These are phyloP conservation scores for Arctia plantaginis DNA, from an alignment of 2,888 invertebrate genomes.

Conservation along the genomic window DNA sequence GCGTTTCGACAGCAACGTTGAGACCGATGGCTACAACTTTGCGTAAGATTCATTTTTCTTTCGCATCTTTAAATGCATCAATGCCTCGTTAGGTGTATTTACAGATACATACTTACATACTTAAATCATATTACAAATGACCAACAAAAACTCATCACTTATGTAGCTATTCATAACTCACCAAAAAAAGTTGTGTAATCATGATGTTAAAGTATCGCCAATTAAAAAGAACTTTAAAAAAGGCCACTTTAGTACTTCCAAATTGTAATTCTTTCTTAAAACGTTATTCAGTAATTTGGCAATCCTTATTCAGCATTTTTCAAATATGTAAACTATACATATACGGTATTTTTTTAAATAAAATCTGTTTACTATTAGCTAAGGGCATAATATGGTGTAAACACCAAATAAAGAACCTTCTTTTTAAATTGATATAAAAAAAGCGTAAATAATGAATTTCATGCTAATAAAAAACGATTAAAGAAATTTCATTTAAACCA, in stretches of 20 bases:
- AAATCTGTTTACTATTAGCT: background rate
- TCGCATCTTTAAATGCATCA: background rate
- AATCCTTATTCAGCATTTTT: background rate
- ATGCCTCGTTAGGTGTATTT: background rate
- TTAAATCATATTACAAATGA: background rate
- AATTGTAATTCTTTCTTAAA: background rate
- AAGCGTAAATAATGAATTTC: background rate
- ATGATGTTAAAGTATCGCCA: background rate
- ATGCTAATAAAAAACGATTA: background rate
- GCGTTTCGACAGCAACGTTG: constrained; percentile 88
- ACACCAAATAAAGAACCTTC: background rate
- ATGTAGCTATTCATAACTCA: background rate
- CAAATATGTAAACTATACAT: too few relatives aligned
- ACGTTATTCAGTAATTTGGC: background rate
- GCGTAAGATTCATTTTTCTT: constrained; percentile 79
- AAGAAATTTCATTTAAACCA: constrained; percentile 17
- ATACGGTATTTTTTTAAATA: too few relatives aligned
- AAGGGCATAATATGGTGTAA: background rate
- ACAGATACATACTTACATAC: background rate
- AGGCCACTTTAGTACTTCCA: background rate
- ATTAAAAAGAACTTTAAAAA: background rate
- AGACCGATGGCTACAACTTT: constrained; percentile 88
- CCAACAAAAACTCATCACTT: background rate
- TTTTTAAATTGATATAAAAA: background rate
- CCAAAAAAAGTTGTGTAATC: background rate